phyloP scores from a whole-genome alignment of 2,888 invertebrate genomes.

The Lordiphosa fenestrarum region DNA sequence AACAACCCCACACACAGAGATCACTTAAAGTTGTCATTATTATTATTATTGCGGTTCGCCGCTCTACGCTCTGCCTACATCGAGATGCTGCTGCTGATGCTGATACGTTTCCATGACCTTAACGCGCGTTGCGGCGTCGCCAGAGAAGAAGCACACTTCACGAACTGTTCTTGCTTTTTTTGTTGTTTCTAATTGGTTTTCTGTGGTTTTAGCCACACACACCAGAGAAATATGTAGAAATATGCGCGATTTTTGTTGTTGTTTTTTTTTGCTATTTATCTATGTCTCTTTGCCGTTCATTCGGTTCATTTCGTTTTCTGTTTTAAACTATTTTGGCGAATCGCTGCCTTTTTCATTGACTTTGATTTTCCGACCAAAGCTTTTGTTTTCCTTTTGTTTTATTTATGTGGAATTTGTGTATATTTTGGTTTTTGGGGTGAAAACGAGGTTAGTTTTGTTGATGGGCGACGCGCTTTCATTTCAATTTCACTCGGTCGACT shows the following conservation, averaged over 20 bases:
- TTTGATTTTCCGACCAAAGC: no score
- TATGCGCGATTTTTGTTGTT: no score
- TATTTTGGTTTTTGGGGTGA: background rate
- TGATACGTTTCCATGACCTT: slow-evolving; percentile 68
- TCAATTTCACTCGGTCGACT: slow-evolving; percentile 71
- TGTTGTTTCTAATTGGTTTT: background rate
- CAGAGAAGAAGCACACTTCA: background rate
- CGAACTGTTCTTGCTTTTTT: slow-evolving; percentile 2
- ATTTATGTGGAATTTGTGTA: slow-evolving; percentile 6
- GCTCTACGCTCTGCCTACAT: background rate
- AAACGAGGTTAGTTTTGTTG: background rate
- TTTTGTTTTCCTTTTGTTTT: no score
- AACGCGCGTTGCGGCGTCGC: slow-evolving; percentile 28
- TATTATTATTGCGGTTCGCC: no score
- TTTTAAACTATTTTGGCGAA: slow-evolving; percentile 14
- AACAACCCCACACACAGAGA: no score
- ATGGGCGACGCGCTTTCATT: slow-evolving; percentile 67
- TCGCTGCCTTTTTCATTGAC: no score
- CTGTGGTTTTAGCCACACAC: slow-evolving; percentile 5
- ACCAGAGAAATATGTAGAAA: no score
- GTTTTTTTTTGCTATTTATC: no score
- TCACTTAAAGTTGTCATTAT: no score
- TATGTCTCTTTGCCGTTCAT: no score
- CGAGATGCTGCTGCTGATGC: slow-evolving; percentile 34
- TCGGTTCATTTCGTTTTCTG: slow-evolving; percentile 1